A percentile compares a stretch with the other conserved stretches of the same genome.
Evolutionary conservation across 2,113 vertebrate species (phyloP).

Genomic region (Isurus oxyrinchus): DNA sequence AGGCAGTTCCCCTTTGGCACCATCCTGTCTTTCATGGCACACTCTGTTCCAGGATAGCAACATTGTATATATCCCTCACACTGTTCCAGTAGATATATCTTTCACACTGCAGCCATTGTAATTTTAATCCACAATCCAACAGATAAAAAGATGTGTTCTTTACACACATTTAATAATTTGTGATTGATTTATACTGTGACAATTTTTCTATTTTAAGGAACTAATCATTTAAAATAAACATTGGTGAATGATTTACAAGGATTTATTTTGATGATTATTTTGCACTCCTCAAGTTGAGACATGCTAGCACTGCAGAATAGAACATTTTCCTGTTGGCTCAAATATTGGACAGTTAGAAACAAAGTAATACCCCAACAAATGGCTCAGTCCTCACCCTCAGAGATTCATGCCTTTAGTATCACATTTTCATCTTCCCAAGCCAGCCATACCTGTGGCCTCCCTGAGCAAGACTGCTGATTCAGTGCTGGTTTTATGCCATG

Average conservation of each 20-base stretch:
- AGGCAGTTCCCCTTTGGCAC: no score
- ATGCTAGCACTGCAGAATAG: neutral
- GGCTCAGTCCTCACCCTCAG: neutral
- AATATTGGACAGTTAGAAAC: neutral
- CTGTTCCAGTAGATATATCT: no score
- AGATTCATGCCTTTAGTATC: neutral
- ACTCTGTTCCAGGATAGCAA: no score
- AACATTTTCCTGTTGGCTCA: neutral
- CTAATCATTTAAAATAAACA: neutral
- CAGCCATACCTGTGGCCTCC: neutral
- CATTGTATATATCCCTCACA: no score
- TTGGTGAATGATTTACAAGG: neutral
- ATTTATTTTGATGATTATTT: neutral
- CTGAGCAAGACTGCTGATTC: neutral
- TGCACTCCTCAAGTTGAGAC: neutral
- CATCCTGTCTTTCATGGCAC: no score
- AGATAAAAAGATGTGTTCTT: no score
- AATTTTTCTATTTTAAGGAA: neutral
- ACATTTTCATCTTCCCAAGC: neutral
- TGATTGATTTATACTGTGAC: neutral
- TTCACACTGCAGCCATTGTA: no score
- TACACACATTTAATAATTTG: neutral
- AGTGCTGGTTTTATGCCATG: neutral
- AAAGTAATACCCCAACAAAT: neutral
- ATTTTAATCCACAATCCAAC: no score